A percentile compares a stretch with the other conserved stretches of the same genome.
These are phyloP conservation scores for Elephas maximus DNA, from an alignment of 2,113 vertebrate species.

Conservation along the genomic window DNA sequence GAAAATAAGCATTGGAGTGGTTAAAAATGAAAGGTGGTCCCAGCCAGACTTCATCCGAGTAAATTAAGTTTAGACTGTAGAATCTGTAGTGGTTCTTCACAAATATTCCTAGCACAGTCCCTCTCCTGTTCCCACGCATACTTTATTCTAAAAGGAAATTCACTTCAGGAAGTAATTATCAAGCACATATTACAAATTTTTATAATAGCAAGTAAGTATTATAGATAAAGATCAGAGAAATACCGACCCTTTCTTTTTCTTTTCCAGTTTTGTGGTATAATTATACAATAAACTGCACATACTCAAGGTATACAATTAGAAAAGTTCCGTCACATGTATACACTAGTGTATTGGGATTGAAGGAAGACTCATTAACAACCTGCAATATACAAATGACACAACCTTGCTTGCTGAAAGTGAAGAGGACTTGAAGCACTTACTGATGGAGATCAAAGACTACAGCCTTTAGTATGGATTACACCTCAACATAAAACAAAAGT, in stretches of 20 bases:
- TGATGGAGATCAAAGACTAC: too few relatives aligned
- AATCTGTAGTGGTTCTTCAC: background rate
- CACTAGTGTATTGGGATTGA: too few relatives aligned
- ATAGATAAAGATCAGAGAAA: background rate
- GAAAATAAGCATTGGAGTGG: background rate
- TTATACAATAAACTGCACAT: background rate
- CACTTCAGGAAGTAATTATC: background rate
- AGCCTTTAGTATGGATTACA: too few relatives aligned
- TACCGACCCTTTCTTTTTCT: background rate
- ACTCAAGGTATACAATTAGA: background rate
- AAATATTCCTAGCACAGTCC: background rate
- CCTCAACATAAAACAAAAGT: too few relatives aligned
- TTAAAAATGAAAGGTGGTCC: background rate
- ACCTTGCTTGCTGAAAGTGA: too few relatives aligned
- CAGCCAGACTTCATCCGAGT: background rate
- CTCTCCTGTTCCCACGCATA: background rate
- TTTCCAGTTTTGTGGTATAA: background rate
- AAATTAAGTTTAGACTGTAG: background rate
- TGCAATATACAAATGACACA: too few relatives aligned
- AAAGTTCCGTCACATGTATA: background rate
- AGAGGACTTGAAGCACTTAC: too few relatives aligned
- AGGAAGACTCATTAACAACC: too few relatives aligned
- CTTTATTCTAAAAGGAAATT: conserved; percentile 24
- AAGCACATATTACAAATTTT: background rate
- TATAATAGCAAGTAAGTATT: background rate